Evolutionary conservation across 2,113 vertebrate genomes (phyloP), one percentile per base, ranked within the genome.

Genomic region (Accipiter cooperii): DNA sequence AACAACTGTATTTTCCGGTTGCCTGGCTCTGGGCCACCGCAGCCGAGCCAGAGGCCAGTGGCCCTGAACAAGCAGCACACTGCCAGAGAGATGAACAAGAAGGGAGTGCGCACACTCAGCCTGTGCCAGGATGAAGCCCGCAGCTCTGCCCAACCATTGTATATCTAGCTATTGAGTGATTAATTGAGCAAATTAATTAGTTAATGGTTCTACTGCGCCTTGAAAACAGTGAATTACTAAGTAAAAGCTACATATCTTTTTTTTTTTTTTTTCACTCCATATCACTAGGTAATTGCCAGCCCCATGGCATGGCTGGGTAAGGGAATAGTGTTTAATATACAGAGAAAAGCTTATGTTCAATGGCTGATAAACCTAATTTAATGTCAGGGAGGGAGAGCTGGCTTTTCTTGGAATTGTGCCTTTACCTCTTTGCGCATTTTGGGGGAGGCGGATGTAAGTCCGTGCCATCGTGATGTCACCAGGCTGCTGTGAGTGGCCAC

Each of bases 231-330:
- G 31, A 80, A 66, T 75, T 58, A 13, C 22, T 86, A 58, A 57
- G 9, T n/a, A 79, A 95, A 71, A 74, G 33, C 58, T 36, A n/a
- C 1, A 2, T 31, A 12, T 40, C 55, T 58, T 13, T 28, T 2
- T 61, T 77, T 9, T 21, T 77, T 9, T 25, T 38, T 79, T 57
- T 64, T 40, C 49, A 20, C 10, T 58, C 69, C 46, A 3, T 38
- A 20, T 38, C 64, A 34, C 34, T 17, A 21, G 51, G 51, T 80
- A 73, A 47, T 13, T 81, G 87, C 42, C 75, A 65, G 84, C 63
- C 40, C 31, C 20, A 3, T 0, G 0, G 57, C 74, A 55, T 0
- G 1, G 58, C 34, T 21, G 40, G 54, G 14, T 28, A 40, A 13
- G 40, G 57, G 18, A 58, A 10, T 0, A 13, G 33, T 26, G 38